These are phyloP conservation scores for Boulengeromyrus knoepffleri DNA, from an alignment of 2,113 vertebrate genomes.

Conservation along the genomic window DNA sequence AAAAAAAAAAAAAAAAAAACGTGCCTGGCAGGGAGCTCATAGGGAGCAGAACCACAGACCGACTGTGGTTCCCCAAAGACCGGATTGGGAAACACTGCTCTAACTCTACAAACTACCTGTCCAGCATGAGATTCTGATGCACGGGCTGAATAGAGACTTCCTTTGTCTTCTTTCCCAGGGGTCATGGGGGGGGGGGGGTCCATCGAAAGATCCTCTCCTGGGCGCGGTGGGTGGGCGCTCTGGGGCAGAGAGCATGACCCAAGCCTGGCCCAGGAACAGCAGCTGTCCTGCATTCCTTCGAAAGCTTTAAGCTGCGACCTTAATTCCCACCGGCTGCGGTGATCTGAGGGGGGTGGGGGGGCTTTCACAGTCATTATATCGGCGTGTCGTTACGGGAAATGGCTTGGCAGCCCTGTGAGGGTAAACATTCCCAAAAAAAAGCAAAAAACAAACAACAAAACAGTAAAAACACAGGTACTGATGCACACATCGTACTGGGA, in stretches of 20 bases:
- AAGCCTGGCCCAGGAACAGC: neutral
- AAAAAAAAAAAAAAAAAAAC: too few relatives aligned
- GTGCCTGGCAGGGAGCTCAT: too few relatives aligned
- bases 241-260: neutral
- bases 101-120: neutral
- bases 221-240: neutral
- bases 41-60: too few relatives aligned
- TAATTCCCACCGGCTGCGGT: conserved; percentile 15
- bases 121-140: neutral
- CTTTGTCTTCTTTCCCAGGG: neutral
- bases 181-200: neutral
- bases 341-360: neutral
- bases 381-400: neutral
- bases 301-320: conserved; percentile 16
- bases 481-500: neutral
- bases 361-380: neutral
- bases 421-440: neutral
- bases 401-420: neutral
- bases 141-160: neutral
- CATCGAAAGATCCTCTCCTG: neutral
- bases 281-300: conserved; percentile 16
- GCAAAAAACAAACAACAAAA: neutral
- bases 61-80: too few relatives aligned
- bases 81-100: neutral
- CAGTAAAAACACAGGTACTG: neutral